These are phyloP conservation scores for Ormyrus nitidulus DNA, from an alignment of 2,888 invertebrate genomes.

Conservation along the genomic window DNA sequence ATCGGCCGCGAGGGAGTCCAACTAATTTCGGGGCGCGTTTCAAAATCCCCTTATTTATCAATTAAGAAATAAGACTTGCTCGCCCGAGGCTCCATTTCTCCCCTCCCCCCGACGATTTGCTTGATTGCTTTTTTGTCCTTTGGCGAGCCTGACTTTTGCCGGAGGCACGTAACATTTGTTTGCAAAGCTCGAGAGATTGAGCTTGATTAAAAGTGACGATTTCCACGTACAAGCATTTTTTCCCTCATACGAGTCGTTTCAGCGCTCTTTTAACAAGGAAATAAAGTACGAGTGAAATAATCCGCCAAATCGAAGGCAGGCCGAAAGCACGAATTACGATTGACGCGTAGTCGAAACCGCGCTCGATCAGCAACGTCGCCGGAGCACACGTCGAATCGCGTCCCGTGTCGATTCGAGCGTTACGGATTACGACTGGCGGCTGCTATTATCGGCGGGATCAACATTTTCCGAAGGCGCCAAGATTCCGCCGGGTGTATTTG, in stretches of 20 bases:
- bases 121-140: neutral
- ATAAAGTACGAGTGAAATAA: too few relatives aligned
- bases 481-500: slow-evolving; percentile 29
- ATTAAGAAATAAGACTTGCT: slow-evolving; percentile 17
- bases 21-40: slow-evolving; percentile 39
- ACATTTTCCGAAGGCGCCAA: slow-evolving; percentile 38
- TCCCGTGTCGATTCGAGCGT: too few relatives aligned
- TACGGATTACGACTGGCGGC: too few relatives aligned
- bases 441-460: neutral
- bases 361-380: too few relatives aligned
- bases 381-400: too few relatives aligned
- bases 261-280: too few relatives aligned
- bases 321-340: neutral
- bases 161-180: neutral
- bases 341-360: too few relatives aligned
- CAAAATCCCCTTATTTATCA: slow-evolving; percentile 21
- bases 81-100: neutral
- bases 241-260: too few relatives aligned
- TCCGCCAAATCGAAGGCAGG: too few relatives aligned
- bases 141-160: neutral
- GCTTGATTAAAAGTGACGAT: too few relatives aligned
- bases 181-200: neutral
- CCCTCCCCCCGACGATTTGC: neutral
- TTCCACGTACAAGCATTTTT: too few relatives aligned
- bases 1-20: slow-evolving; percentile 20